Conservation (phyloP, 2,797 vertebrate genomes). For the Eulemur albifrons region DNA sequence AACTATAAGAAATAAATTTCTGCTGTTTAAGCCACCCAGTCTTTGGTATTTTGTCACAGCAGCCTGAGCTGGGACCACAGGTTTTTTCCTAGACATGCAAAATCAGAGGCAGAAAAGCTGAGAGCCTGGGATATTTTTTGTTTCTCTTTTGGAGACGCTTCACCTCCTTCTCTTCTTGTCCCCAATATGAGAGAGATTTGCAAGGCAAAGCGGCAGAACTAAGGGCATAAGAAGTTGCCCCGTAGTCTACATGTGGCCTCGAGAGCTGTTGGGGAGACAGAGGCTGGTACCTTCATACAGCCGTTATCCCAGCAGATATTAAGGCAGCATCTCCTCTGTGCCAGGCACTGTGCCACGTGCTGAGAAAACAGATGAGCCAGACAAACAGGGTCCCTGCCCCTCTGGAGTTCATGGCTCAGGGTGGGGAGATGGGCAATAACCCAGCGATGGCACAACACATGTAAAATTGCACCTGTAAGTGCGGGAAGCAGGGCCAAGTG, state of each 20-base stretch:
- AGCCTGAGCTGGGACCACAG: neutral
- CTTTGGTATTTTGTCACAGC: neutral
- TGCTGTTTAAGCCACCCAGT: neutral
- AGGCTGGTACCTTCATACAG: rapidly evolving
- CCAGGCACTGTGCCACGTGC: neutral
- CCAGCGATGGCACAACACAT: neutral
- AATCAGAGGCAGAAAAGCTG: neutral
- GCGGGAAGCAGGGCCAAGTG: rapidly evolving
- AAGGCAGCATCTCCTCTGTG: neutral
- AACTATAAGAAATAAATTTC: no score
- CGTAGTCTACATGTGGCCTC: neutral
- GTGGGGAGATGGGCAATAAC: neutral
- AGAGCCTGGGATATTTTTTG: neutral
- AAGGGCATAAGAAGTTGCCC: neutral
- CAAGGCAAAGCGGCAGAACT: neutral
- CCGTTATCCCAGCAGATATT: neutral
- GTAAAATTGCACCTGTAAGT: neutral
- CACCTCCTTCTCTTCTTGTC: neutral
- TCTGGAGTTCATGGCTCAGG: neutral
- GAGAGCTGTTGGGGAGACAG: neutral
- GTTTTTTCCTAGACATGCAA: neutral
- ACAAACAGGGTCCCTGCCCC: neutral
- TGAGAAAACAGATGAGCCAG: neutral
- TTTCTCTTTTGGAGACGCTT: neutral
- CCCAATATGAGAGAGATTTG: neutral